Conservation (phyloP, 2,797 vertebrate species). For the Dryobates pubescens region DNA sequence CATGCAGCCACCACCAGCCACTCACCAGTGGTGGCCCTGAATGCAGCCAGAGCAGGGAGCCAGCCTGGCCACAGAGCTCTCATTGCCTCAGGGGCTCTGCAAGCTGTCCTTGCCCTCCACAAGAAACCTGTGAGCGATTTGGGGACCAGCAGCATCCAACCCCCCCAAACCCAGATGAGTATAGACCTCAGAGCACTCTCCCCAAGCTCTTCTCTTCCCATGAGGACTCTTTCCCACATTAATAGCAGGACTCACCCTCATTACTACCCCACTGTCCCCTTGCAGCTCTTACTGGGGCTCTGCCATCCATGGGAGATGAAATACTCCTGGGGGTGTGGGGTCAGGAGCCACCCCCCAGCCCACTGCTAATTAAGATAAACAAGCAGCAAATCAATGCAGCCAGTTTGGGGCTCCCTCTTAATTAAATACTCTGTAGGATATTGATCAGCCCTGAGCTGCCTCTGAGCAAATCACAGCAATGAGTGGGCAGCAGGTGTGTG, state of each 20-base stretch:
- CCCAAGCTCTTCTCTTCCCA: neutral
- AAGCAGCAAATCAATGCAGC: neutral
- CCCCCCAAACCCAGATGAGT: fast-evolving
- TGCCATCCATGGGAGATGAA: fast-evolving
- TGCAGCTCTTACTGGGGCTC: neutral
- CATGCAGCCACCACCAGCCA: fast-evolving
- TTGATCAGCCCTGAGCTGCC: neutral
- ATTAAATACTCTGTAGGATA: conserved; percentile 32
- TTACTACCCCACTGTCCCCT: neutral
- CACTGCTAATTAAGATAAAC: conserved; percentile 10
- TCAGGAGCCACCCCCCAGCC: neutral
- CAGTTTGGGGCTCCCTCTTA: conserved; percentile 44
- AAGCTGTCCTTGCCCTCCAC: fast-evolving
- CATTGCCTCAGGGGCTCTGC: fast-evolving
- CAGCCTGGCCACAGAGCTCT: neutral
- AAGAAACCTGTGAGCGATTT: neutral
- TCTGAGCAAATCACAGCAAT: neutral
- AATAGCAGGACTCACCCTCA: neutral
- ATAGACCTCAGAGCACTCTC: neutral
- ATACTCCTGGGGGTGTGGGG: neutral
- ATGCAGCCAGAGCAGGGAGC: neutral
- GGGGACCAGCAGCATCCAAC: neutral
- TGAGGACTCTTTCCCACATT: neutral
- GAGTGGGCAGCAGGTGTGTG: fast-evolving
- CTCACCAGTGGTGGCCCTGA: fast-evolving